Base-by-base conservation (phyloP, 2,113 vertebrate species). In the Poeciliopsis turrubarensis region DNA sequence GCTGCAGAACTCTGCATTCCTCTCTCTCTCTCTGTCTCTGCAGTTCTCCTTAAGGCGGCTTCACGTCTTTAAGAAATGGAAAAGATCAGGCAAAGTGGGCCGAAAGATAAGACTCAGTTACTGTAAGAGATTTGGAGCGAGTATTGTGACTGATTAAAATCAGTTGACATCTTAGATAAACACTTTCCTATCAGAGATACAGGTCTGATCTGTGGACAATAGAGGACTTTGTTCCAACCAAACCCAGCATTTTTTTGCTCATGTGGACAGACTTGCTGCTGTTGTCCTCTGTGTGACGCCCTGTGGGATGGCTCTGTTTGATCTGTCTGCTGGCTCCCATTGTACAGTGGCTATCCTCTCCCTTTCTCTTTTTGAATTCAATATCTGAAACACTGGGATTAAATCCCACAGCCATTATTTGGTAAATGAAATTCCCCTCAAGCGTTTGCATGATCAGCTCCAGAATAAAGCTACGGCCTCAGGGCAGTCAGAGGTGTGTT, bases 301-400 rank as follows among this genome's bases (percentile, higher is more conserved):
- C 86, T 84, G 80, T 72, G 82, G 83, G 85, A 81, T 47, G 80
- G 80, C 86, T 82, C 80, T 0, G 83, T 91, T 88, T 91, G 83
- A 90, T 91, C 79, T 85, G 84, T 82, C 89, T 82, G 75, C 72
- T 84, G 83, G 78, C 83, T 87, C 77, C 83, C 67, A 91, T 91
- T 92, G 87, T 90, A 71, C 88, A 39, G 64, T 29, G 12, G 25
- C 80, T 22, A 69, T 73, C 65, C 67, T 72, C 61, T 60, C 34
- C 65, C 70, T 31, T 68, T 41, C 11, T 65, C 60, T 29, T 15
- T 61, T 80, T 30, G 12, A 87, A 88, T 80, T 83, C 75, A 85
- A 81, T 76, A 81, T 83, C 19, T 73, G 82, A 85, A 87, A 86
- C 80, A 78, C 79, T 71, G 32, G 79, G 81, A 85, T 86, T 86